Evolutionary conservation across 2,888 invertebrate genomes (phyloP).

Genomic region (Melieria picta): DNA sequence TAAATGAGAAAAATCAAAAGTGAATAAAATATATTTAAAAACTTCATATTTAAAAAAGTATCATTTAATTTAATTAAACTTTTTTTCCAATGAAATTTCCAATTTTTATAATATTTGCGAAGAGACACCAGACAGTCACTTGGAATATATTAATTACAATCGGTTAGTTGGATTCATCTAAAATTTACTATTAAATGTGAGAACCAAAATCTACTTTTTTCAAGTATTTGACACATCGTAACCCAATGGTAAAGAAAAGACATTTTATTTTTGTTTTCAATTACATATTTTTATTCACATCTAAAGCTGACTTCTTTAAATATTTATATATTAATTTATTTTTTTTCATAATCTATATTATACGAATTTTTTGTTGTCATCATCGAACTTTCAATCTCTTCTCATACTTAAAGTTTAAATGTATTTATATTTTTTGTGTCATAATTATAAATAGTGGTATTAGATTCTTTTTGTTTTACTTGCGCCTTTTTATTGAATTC

Average conservation of each 20-base stretch:
- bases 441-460: too few relatives aligned
- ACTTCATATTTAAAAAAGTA: too few relatives aligned
- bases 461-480: too few relatives aligned
- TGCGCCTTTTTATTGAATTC: background rate
- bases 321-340: background rate
- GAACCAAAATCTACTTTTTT: background rate
- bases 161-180: background rate
- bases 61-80: too few relatives aligned
- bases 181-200: background rate
- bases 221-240: background rate
- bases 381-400: background rate
- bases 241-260: background rate
- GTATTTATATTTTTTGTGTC: background rate
- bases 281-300: slow-evolving; percentile 16
- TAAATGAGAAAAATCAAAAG: too few relatives aligned
- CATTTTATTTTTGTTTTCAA: slow-evolving; percentile 1
- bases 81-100: too few relatives aligned
- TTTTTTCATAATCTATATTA: background rate
- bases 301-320: slow-evolving; percentile 18
- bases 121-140: too few relatives aligned
- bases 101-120: too few relatives aligned
- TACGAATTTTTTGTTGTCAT: background rate
- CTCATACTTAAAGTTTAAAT: slow-evolving; percentile 7
- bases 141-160: too few relatives aligned
- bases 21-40: too few relatives aligned